Percentiles rank a stretch among this genome's conserved stretches.
These are phyloP conservation scores for Eristalis intricaria DNA, from an alignment of 2,888 invertebrate species.

Conservation along the genomic window DNA sequence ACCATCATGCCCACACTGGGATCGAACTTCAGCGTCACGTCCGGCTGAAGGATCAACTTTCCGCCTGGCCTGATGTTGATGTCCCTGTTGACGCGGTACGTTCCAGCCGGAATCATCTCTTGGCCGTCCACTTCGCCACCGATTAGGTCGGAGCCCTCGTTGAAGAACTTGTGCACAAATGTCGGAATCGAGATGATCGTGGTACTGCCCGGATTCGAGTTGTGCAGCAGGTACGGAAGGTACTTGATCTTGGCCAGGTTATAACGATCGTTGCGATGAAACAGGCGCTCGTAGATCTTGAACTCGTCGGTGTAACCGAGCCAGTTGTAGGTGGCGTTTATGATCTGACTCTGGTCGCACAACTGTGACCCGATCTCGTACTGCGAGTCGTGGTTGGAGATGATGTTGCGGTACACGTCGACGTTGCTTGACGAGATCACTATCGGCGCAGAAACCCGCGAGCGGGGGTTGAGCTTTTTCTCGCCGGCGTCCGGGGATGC, in stretches of 20 bases:
- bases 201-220: conserved; percentile 93
- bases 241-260: conserved; percentile 96
- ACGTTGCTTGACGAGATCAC: conserved; percentile 96
- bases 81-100: conserved; percentile 95
- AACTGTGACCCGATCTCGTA: conserved; percentile 98
- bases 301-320: conserved; percentile 90
- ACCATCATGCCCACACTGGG: conserved; percentile 98
- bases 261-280: conserved; percentile 94
- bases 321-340: conserved; percentile 98
- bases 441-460: conserved; percentile 95
- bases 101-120: conserved; percentile 90
- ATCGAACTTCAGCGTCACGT: conserved; percentile 94
- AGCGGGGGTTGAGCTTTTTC: conserved; percentile 92
- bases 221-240: conserved; percentile 94
- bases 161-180: conserved; percentile 90
- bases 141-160: conserved; percentile 86
- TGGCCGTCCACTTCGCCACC: conserved; percentile 97
- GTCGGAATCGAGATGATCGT: conserved; percentile 89
- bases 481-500: conserved; percentile 81
- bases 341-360: conserved; percentile 94
- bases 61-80: conserved; percentile 97
- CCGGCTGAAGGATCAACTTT: conserved; percentile 92
- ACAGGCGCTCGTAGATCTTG: conserved; percentile 88
- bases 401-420: conserved; percentile 92
- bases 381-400: conserved; percentile 93